Evolutionary conservation across 2,797 vertebrate genomes (phyloP), one percentile per base, ranked within the genome.

Genomic region (Holocentrus rufus): DNA sequence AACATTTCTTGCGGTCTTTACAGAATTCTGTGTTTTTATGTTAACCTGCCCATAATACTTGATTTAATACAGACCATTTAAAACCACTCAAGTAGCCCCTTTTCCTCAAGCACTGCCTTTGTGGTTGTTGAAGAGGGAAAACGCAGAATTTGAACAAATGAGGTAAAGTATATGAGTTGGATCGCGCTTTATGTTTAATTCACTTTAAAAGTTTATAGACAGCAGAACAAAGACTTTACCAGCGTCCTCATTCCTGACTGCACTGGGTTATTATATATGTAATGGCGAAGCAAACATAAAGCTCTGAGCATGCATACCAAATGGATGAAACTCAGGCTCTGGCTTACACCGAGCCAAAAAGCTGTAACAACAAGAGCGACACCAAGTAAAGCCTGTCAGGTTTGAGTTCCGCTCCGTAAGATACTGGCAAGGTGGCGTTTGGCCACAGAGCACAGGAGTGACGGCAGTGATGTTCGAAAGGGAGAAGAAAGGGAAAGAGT

Each of bases 331-430:
- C 60, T 84, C 63, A 3, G 42, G 47, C 85, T 74, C 80, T 44
- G 81, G 81, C 56, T 63, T 56, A 69, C 4, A 74, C 86, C 83
- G 86, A 86, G 72, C 77, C 69, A 73, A 77, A 88, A 89, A 92
- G 86, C 87, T 90, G 90, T 88, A 91, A 88, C 83, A 91, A 92
- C 89, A 92, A 82, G 84, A 83, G 82, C 79, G 79, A 85, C 79
- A 87, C 84, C 87, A 87, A 89, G 80, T 90, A 85, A 89, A 76
- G 84, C 81, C 84, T 87, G 54, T 77, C 65, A 56, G 83, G 85
- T 88, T 86, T 84, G 74, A 90, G 82, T 77, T 85, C 82, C 77
- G 85, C 81, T 82, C 77, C 83, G 86, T 90, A 85, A 85, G 77
- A 68, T 76, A 77, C 58, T 89, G 83, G 88, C 85, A 4, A 79